Evolutionary conservation across 2,797 vertebrate genomes (phyloP).

Genomic region (Propithecus perrieri): DNA sequence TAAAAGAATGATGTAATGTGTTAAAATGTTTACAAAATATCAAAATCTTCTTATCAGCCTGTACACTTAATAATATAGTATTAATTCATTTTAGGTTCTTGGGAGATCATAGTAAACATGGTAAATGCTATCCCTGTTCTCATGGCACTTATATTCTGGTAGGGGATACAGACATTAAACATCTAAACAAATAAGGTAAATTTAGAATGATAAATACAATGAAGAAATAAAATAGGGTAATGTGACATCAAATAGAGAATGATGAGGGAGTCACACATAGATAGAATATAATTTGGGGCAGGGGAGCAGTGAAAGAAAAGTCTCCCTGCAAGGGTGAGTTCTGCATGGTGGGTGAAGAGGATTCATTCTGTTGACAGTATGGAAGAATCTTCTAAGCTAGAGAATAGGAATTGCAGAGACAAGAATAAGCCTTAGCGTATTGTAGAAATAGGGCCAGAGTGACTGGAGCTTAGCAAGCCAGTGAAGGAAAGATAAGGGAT

Average conservation of each 20-base stretch:
- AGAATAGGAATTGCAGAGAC: neutral
- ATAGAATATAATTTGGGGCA: neutral
- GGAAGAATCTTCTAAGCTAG: neutral
- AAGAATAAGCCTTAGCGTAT: neutral
- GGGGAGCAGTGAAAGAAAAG: neutral
- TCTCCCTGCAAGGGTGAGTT: neutral
- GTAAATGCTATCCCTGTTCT: neutral
- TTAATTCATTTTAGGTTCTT: constrained; percentile 14
- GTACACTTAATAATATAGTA: neutral
- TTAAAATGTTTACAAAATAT: neutral
- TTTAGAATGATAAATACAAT: neutral
- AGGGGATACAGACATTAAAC: neutral
- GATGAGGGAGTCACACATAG: neutral
- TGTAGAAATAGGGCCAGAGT: neutral
- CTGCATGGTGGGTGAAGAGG: neutral
- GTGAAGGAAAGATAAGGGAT: neutral
- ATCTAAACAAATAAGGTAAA: neutral
- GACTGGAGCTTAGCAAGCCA: neutral
- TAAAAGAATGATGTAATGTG: neutral
- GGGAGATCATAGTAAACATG: neutral
- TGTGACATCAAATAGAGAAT: neutral
- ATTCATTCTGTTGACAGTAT: neutral
- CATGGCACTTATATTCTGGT: neutral
- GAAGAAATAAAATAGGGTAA: neutral
- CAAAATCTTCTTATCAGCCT: neutral